These are phyloP conservation scores for Heliconius hewitsoni DNA, from an alignment of 1,140 invertebrate genomes.

Conservation along the genomic window DNA sequence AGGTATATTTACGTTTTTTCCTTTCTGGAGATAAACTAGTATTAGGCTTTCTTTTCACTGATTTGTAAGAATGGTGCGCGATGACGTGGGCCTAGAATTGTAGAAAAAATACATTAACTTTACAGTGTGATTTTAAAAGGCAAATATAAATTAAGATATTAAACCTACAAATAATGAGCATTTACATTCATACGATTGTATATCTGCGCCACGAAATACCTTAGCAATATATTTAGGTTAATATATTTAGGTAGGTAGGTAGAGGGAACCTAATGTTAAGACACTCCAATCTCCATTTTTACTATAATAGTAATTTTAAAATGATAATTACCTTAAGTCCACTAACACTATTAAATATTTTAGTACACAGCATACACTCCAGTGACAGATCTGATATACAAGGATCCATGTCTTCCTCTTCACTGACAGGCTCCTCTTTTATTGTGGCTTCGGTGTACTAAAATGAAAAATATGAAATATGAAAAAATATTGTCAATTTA, in stretches of 20 bases:
- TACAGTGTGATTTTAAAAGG: too few relatives aligned
- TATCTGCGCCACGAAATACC: too few relatives aligned
- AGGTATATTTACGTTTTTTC: conserved; percentile 50
- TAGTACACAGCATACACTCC: conserved; percentile 66
- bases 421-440: conserved; percentile 64
- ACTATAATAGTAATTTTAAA: neutral
- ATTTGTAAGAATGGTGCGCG: conserved; percentile 69
- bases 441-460: conserved; percentile 28
- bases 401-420: conserved; percentile 49
- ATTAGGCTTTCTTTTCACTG: conserved; percentile 59
- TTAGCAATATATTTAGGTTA: too few relatives aligned
- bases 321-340: conserved; percentile 60
- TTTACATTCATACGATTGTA: too few relatives aligned
- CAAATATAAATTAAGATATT: too few relatives aligned
- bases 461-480: neutral
- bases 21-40: conserved; percentile 43
- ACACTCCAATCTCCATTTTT: too few relatives aligned
- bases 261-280: too few relatives aligned
- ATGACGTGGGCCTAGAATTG: conserved; percentile 68
- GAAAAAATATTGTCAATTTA: neutral
- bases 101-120: conserved; percentile 17
- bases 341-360: conserved; percentile 58
- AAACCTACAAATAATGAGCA: too few relatives aligned
- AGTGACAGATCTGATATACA: conserved; percentile 48
- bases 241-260: too few relatives aligned